Conservation (phyloP, 2,113 vertebrate species). For the Protobothrops flavoviridis region DNA sequence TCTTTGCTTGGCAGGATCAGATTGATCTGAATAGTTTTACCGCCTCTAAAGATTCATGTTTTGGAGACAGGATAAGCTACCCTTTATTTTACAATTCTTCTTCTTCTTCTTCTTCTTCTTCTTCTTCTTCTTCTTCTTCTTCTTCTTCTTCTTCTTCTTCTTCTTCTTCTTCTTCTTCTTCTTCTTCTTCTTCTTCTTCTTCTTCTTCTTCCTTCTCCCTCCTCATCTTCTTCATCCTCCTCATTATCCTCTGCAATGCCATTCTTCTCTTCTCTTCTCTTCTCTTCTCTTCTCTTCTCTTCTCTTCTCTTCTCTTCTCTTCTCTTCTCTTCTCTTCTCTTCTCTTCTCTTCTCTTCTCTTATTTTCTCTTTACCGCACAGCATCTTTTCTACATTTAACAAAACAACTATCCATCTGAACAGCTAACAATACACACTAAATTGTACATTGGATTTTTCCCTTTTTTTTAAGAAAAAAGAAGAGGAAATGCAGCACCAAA, state of each 20-base stretch:
- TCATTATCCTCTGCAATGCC: not conserved
- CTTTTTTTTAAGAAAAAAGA: not conserved
- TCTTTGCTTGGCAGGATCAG: not conserved
- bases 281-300: no score
- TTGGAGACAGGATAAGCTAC: not conserved
- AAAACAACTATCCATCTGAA: not conserved
- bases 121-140: no score
- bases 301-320: no score
- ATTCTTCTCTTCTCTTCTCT: not conserved
- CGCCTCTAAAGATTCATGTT: not conserved
- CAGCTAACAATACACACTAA: not conserved
- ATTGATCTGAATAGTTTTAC: not conserved
- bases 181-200: no score
- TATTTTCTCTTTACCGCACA: not conserved
- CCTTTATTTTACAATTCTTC: not conserved
- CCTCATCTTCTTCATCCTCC: no score
- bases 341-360: no score
- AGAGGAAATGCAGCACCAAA: not conserved
- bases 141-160: no score
- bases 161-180: no score
- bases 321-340: no score
- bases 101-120: not conserved
- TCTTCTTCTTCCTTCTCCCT: no score
- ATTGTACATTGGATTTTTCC: not conserved
- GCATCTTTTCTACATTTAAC: not conserved